Base-by-base conservation (phyloP, 2,888 invertebrate genomes). In the Clostera curtula region DNA sequence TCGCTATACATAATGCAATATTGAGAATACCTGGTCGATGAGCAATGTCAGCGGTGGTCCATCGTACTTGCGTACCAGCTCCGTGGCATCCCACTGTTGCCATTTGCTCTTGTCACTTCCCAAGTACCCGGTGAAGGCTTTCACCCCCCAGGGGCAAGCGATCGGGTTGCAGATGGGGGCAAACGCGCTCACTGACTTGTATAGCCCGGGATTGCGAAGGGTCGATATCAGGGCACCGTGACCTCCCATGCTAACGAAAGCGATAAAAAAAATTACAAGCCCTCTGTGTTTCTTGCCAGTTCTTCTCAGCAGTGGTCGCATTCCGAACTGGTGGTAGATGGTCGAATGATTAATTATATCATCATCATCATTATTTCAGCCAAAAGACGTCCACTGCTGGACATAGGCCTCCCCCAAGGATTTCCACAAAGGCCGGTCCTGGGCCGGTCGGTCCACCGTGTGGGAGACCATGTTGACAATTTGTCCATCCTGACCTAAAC, bases 191-290 rank as follows among this genome's bases (percentile, higher is more conserved):
- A 97, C 96, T 5, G 92, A 90, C 55, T 89, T 89, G 73, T 93
- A 98, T 31, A 91, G 75, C 7, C 93, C 93, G 5, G 97, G 97
- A 73, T 96, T 96, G 70, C 95, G 93, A 19, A 99, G 73, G 3
- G 93, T 93, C 58, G 93, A 93, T 27, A 96, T 89, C 23, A 98
- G 68, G 8, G 98, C 97, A 14, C 99, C 98, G 77, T 98, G 98
- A 12, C 98, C 98, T 34, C 98, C 98, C 98, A 99, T 99, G 61
- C 97, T 97, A n/a, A n/a, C n/a, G n/a, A n/a, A n/a, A n/a, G n/a
- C n/a, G 63, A 23, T 86, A 82, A 31, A 7, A 20, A 9, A 12
- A 10, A 25, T 16, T 27, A 29, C 15, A 23, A n/a, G n/a, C n/a
- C n/a, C n/a, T n/a, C n/a, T n/a, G n/a, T n/a, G n/a, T n/a, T n/a